Base-by-base conservation (phyloP, 2,113 vertebrate species). In the Neodontobutis hainanensis region DNA sequence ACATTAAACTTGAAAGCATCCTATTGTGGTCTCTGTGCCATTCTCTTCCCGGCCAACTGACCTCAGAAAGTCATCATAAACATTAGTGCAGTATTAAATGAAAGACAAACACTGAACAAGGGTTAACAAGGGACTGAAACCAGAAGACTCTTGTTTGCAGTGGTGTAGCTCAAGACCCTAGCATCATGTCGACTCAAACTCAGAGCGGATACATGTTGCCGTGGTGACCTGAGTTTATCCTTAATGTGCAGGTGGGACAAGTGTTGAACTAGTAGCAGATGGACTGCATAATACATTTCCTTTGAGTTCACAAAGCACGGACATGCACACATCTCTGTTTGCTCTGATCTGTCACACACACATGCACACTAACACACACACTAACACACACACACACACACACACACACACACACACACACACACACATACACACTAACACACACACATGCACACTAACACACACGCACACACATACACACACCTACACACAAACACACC, bases 201-300 rank as follows among this genome's bases (percentile, higher is more conserved):
- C 2, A 75, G 61, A 78, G 46, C 50, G 68, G 56, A 65, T 51
- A 19, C 46, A 68, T 63, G 63, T 81, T 73, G 45, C 70, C 15
- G 52, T 60, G 73, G 62, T 65, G 65, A 78, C 63, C 60, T 48
- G 50, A 51, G 59, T 46, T 27, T 27, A 52, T 27, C 19, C 71
- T 76, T 52, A 75, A 58, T 70, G 68, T 64, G 53, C 58, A 76
- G 57, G 49, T 78, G 61, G 77, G 61, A 74, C 48, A 55, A 60
- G 14, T 80, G 55, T 38, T 68, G 68, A 71, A 61, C 19, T 70
- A 76, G 58, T 48, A 77, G 65, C 76, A 82, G 75, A 85, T 83
- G 82, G 87, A 82, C 66, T 14, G 49, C 74, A 51, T 58, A 71
- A 45, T 53, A 81, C 5, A 65, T 68, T 73, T 73, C 57, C 43